Evolutionary conservation across 2,113 vertebrate species (phyloP), one percentile per base, ranked within the genome.

Genomic region (Guaruba guarouba): DNA sequence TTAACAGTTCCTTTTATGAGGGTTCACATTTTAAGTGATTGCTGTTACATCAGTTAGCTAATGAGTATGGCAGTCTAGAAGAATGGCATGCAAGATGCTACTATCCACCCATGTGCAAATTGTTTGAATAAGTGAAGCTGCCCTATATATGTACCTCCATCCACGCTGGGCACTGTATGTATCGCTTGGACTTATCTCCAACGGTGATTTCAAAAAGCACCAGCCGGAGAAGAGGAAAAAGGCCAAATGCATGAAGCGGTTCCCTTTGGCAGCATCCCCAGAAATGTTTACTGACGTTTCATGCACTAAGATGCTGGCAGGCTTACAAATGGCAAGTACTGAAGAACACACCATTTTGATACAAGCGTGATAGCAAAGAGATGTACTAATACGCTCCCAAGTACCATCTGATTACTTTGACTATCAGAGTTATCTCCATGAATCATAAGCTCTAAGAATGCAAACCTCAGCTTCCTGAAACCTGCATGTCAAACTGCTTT

Each of bases 191-290:
- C 78, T 64, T 13, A 7, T 49, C 86, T 73, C 88, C 78, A 86
- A 52, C 31, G 41, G 69, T 1, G 0, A 70, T 25, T 75, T 75
- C 82, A 51, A 46, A 77, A 62, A 91, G 68, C 24, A 22, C 15
- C 66, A 75, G 13, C 64, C 76, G 80, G 57, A 74, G 43, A 86
- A 48, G 25, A 93, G 64, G 73, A 57, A 79, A 62, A 52, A 52
- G 89, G 88, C 82, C 82, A 70, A 67, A 71, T 5, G 1, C 66
- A 86, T 10, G 6, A 84, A 93, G 78, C 54, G 0, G 6, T 31
- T 96, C 86, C 73, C 77, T 41, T 82, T 94, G 94, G 96, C 94
- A 96, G n/a, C 66, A 43, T 70, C 84, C 95, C 90, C 95, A 94
- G 90, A 93, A 96, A 75, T 52, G 62, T 86, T 57, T 90, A 70